Conservation (phyloP, 2,888 invertebrate species). For the Rhagonycha fulva region DNA sequence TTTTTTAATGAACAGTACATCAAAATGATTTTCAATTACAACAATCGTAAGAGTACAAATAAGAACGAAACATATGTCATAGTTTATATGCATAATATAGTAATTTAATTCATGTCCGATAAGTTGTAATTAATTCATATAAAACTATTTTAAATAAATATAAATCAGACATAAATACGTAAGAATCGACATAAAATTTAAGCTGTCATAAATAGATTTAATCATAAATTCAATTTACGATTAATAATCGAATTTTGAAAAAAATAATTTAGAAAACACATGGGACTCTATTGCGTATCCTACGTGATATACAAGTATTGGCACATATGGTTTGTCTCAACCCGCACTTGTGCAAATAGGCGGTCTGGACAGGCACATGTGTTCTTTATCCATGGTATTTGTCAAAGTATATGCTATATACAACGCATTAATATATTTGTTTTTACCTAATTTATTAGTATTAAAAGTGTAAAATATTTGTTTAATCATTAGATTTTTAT, state of each 20-base stretch:
- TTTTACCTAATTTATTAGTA: background rate
- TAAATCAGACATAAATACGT: too few species aligned
- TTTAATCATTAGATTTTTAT: background rate
- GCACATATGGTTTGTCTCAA: conserved; percentile 41
- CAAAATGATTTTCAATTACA: too few species aligned
- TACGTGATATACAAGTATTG: conserved; percentile 36
- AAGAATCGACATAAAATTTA: background rate
- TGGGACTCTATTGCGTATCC: conserved; percentile 31
- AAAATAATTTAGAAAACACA: conserved; percentile 24
- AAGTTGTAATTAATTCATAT: too few species aligned
- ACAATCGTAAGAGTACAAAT: too few species aligned
- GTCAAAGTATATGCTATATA: conserved; percentile 26
- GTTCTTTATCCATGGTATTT: conserved; percentile 38
- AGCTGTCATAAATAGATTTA: background rate
- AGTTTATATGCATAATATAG: too few species aligned
- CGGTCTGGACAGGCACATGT: conserved; percentile 36
- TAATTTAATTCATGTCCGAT: too few species aligned
- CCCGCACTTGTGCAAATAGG: conserved; percentile 43
- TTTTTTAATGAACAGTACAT: too few species aligned
- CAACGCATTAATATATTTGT: conserved; percentile 19
- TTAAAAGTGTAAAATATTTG: background rate
- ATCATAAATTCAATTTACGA: background rate
- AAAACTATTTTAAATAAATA: too few species aligned
- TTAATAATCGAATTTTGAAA: conserved; percentile 1
- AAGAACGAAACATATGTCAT: too few species aligned